These are phyloP conservation scores for Mastomys natalensis DNA, from an alignment of 2,113 vertebrate genomes.

Conservation along the genomic window DNA sequence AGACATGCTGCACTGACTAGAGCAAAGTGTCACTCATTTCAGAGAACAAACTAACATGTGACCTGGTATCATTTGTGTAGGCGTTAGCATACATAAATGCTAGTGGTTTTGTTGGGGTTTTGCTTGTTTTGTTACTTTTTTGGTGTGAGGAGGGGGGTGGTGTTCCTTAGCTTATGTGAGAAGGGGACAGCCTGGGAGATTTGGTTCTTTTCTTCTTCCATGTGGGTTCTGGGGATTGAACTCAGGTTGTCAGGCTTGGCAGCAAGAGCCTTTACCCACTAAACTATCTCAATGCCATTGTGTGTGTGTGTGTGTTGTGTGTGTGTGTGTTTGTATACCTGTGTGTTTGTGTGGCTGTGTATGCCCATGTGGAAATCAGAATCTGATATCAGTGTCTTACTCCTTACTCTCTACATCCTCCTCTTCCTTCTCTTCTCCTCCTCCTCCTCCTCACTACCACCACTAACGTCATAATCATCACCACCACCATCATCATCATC, in stretches of 20 bases:
- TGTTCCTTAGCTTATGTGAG: background rate
- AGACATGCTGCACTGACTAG: background rate
- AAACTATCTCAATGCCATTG: background rate
- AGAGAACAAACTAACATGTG: conserved; percentile 30
- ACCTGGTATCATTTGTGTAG: conserved; percentile 34
- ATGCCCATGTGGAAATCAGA: background rate
- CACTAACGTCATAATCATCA: background rate
- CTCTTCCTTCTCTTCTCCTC: background rate
- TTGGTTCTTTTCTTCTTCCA: background rate
- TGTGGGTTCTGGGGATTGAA: background rate
- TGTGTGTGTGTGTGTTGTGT: background rate
- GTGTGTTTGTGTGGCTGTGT: background rate
- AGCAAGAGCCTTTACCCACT: background rate
- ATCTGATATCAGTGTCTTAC: background rate
- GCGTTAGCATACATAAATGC: conserved; percentile 24
- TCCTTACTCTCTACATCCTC: background rate
- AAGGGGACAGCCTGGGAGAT: background rate
- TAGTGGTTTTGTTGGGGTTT: background rate
- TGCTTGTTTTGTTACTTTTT: background rate
- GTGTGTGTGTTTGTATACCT: background rate
- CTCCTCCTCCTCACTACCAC: background rate
- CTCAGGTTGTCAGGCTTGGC: background rate
- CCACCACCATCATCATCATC: background rate
- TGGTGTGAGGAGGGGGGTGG: too few relatives aligned
- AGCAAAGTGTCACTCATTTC: conserved; percentile 1